Evolutionary conservation across 2,888 invertebrate genomes (phyloP), one percentile per base, ranked within the genome.

Genomic region (Trachelus stipa): DNA sequence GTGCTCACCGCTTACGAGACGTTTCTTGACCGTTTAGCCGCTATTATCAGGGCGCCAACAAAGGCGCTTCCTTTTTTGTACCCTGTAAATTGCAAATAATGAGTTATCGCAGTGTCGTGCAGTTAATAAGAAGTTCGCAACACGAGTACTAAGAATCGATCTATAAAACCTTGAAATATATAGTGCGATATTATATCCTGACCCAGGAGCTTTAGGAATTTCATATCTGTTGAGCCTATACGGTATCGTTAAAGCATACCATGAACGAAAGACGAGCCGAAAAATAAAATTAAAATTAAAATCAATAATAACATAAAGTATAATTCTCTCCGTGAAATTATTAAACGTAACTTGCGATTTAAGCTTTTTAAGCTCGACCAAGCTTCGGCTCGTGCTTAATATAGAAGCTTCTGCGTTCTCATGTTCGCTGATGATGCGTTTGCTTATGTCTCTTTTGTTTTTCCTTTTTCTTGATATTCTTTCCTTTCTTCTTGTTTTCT

Each of bases 371-470:
- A 56, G 23, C 56, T 23, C 56, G 56, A 23, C 9, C 56, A 9
- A 56, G 9, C 56, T 56, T 56, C 3, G 23, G 71, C 71, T 71
- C 31, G 31, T 34, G 71, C 71, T 71, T 71, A 71, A 71, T 71
- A 33, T 71, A 71, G 71, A 71, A 71, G 31, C 31, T 31, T 31
- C 71, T 34, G 71, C 71, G 71, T 31, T 31, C 34, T 31, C 71
- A 31, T 71, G 33, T 71, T 31, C 71, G 71, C 34, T 34, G 71
- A 31, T 34, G 71, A 34, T 71, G 71, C 71, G 74, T 35, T 74
- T 74, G 33, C 71, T 71, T 30, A 30, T 0, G 31, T 30, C 71
- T 30, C 34, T 71, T 30, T 30, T 4, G 71, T 71, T 30, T 71
- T 71, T 71, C 71, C 71, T 34, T 30, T 71, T 71, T 71, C 71